Conservation (phyloP, 1,140 invertebrate genomes). For the Drosophila tristis region DNA sequence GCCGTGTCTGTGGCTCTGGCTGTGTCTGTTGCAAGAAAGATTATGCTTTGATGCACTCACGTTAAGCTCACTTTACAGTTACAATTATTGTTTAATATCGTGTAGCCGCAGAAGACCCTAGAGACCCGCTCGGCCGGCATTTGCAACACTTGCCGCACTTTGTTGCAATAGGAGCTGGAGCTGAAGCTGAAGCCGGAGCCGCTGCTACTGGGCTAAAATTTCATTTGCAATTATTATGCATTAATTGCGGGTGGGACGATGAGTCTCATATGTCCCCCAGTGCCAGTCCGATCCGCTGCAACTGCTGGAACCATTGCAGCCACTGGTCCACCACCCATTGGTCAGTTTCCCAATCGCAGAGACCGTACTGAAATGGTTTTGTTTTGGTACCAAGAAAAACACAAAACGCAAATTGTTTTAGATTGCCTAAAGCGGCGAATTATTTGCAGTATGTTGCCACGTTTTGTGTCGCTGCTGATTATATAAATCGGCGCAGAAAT, state of each 20-base stretch:
- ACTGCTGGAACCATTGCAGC: constrained; percentile 16
- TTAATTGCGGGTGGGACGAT: constrained; percentile 78
- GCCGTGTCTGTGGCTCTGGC: constrained; percentile 15
- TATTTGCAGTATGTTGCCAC: constrained; percentile 73
- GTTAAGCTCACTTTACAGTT: constrained; percentile 83
- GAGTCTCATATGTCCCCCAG: constrained; percentile 37
- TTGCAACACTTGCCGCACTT: constrained; percentile 73
- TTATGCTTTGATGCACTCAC: constrained; percentile 83
- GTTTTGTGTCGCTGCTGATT: constrained; percentile 79
- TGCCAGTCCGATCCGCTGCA: constrained; percentile 23
- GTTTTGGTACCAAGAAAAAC: constrained; percentile 21
- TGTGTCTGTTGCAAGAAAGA: constrained; percentile 78
- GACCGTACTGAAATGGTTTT: constrained; percentile 7
- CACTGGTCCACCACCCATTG: too few species aligned
- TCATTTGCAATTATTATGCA: constrained; percentile 78
- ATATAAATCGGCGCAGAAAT: constrained; percentile 72
- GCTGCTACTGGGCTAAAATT: constrained; percentile 47
- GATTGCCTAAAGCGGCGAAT: constrained; percentile 62
- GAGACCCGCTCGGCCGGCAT: constrained; percentile 51
- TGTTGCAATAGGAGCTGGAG: constrained; percentile 64
- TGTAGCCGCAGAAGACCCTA: constrained; percentile 65
- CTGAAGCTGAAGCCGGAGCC: background rate
- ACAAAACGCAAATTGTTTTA: constrained; percentile 76
- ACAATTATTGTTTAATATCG: constrained; percentile 83
- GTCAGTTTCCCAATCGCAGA: constrained; percentile 33